These are phyloP conservation scores for Orestias chungarensis DNA, from an alignment of 2,797 vertebrate genomes.

Conservation along the genomic window DNA sequence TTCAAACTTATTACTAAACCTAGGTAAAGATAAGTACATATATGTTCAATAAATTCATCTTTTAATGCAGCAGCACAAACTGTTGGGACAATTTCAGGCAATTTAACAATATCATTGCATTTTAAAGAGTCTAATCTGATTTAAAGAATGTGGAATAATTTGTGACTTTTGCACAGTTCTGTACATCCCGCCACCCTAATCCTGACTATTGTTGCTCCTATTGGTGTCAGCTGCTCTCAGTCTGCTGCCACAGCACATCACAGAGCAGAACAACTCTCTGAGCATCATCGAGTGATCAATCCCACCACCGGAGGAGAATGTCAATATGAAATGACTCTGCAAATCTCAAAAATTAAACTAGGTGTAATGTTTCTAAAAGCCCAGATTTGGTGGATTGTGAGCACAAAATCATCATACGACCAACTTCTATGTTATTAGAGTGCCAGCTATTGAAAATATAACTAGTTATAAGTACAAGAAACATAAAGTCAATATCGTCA, in stretches of 20 bases:
- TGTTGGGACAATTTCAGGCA: neutral
- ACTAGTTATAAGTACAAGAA: neutral
- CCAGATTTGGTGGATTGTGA: neutral
- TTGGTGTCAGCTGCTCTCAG: slow-evolving; percentile 26
- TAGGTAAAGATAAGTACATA: neutral
- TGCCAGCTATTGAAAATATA: neutral
- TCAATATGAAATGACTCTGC: neutral
- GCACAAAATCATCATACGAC: neutral
- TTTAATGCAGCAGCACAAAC: neutral
- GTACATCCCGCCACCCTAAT: neutral
- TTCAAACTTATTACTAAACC: neutral
- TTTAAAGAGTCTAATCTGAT: neutral
- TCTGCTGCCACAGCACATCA: slow-evolving; percentile 22
- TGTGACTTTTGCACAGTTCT: neutral
- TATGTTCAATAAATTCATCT: neutral
- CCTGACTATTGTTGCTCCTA: slow-evolving; percentile 8
- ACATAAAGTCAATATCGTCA: neutral
- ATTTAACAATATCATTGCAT: neutral
- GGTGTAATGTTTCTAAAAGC: neutral
- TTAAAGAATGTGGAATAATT: neutral
- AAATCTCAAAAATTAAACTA: neutral
- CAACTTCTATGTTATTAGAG: neutral
- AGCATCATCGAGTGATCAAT: slow-evolving; percentile 4
- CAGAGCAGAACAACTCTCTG: neutral
- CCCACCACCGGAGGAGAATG: neutral